Evolutionary conservation across 2,113 vertebrate species (phyloP), one percentile per base, ranked within the genome.

Genomic region (Mobula birostris): DNA sequence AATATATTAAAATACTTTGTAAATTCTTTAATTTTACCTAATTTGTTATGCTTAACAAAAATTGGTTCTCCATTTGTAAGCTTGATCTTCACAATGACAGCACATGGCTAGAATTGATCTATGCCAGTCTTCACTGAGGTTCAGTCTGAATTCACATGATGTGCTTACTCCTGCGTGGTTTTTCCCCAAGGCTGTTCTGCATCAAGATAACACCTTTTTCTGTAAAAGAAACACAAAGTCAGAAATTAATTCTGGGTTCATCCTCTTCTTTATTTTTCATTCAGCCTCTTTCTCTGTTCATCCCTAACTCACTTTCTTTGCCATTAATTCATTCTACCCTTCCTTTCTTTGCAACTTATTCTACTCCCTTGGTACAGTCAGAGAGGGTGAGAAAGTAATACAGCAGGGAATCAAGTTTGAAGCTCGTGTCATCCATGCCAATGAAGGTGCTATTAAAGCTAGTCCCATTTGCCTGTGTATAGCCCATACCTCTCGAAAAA

Each of bases 141-240:
- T 11, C 66, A 76, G 91, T 48, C 36, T 93, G 91, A 74, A 74
- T 74, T 96, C 95, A 96, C 72, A 95, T 96, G 95, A 97, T 96
- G 80, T 96, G 94, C 95, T 97, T 97, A 74, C 95, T 95, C 95
- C 96, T 97, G 94, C 96, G 95, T 88, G 95, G 91, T 94, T 94
- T 96, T 93, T 96, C 95, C 68, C 94, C 95, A 95, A 96, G 91
- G 2, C 95, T 95, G 29, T 96, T 96, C 94, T 96, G 80, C 61
- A 97, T 94, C 85, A 94, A 94, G 82, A 95, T 97, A 95, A 96
- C 95, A 94, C 96, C 95, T 95, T 97, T 97, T 95, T 97, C 96
- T 97, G 95, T 94, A 95, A 88, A 85, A 93, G 24, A 70, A 63
- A 48, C 48, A 4, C 88, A n/a, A 61, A 74, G 82, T 80, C 70